phyloP scores from a whole-genome alignment of 30 jellyfish, hydroid and myxozoan genomes.

The Aurelia coerulea region DNA sequence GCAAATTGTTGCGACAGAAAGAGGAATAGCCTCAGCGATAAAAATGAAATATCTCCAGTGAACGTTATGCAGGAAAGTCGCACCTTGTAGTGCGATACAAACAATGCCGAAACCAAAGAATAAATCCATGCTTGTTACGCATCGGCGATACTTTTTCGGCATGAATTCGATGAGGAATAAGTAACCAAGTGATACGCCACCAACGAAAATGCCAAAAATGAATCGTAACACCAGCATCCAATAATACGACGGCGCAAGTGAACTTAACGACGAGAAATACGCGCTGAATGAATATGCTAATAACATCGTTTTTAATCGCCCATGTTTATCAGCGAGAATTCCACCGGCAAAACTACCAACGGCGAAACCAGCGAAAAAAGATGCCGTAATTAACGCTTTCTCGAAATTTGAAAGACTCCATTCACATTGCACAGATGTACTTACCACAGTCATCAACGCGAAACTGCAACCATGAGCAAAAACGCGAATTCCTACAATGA shows the following conservation, averaged over 20 bases:
- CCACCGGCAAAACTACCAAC: constrained; percentile 70
- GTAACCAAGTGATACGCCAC: constrained; percentile 72
- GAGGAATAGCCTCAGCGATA: constrained; percentile 72
- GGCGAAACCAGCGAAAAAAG: constrained; percentile 71
- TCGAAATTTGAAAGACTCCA: constrained; percentile 67
- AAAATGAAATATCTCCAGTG: constrained; percentile 67
- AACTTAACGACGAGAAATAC: constrained; percentile 47
- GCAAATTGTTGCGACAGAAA: constrained; percentile 49
- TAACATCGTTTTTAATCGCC: constrained; percentile 61
- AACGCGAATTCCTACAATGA: constrained; percentile 66
- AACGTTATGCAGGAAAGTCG: constrained; percentile 53
- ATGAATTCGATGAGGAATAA: constrained; percentile 66
- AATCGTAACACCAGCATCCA: constrained; percentile 65
- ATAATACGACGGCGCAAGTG: constrained; percentile 62
- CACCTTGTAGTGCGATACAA: constrained; percentile 73
- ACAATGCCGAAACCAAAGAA: constrained; percentile 74
- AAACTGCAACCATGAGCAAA: constrained; percentile 75
- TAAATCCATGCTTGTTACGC: constrained; percentile 71
- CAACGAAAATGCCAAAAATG: constrained; percentile 69
- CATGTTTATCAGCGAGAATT: constrained; percentile 63
- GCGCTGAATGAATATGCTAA: constrained; percentile 70
- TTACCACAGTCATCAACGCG: constrained; percentile 69
- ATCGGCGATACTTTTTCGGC: constrained; percentile 70
- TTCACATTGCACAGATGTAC: constrained; percentile 65
- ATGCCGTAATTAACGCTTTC: constrained; percentile 59